phyloP scores from a whole-genome alignment of 2,888 invertebrate species.

The Myopa testacea region DNA sequence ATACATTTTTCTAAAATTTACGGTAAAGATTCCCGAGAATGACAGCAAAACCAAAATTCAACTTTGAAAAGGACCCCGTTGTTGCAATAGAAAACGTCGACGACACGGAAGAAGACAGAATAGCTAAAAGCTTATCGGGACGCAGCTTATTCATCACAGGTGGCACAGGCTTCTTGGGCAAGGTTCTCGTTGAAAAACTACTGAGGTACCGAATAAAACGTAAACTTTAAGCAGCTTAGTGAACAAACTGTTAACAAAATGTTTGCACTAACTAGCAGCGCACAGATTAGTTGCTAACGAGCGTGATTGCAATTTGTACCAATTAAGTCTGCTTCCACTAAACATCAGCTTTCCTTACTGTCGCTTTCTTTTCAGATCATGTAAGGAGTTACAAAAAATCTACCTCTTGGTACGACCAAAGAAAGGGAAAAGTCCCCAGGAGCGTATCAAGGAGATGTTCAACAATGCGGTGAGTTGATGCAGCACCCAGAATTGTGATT shows the following conservation, averaged over 20 bases:
- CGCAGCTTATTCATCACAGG: slow-evolving; percentile 67
- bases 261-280: neutral
- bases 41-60: slow-evolving; percentile 62
- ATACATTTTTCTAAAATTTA: neutral
- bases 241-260: neutral
- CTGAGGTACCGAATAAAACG: slow-evolving; percentile 57
- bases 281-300: neutral
- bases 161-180: slow-evolving; percentile 68
- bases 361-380: slow-evolving; percentile 69
- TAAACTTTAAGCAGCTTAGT: neutral
- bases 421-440: slow-evolving; percentile 83
- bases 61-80: slow-evolving; percentile 56
- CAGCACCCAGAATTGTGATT: slow-evolving; percentile 26
- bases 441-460: slow-evolving; percentile 83
- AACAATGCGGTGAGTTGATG: slow-evolving; percentile 78
- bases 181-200: slow-evolving; percentile 68
- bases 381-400: slow-evolving; percentile 81
- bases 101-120: slow-evolving; percentile 63
- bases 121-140: slow-evolving; percentile 63
- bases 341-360: neutral
- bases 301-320: slow-evolving; percentile 30
- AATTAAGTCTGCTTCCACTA: neutral
- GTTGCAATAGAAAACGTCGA: slow-evolving; percentile 55
- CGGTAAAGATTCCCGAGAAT: slow-evolving; percentile 44
- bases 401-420: slow-evolving; percentile 87